Base-by-base conservation (phyloP, 2,888 invertebrate genomes). In the Caenorhabditis sulstoni region DNA sequence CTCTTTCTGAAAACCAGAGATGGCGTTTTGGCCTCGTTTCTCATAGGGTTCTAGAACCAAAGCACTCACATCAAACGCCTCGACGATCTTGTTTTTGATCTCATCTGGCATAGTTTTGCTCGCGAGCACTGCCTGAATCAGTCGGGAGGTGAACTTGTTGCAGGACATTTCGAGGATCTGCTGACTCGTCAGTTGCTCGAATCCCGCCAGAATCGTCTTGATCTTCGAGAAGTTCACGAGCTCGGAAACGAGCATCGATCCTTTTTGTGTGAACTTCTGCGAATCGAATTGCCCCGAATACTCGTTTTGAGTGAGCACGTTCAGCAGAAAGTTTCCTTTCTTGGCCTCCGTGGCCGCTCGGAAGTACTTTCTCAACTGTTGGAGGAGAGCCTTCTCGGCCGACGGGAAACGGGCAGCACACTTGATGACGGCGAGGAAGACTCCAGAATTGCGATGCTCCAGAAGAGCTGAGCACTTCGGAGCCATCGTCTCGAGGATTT, bases 241-340 rank as follows among this genome's bases (percentile, higher is more conserved):
- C 35, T 68, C 76, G 20, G 65, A 62, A 4, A 81, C 45, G 44
- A 84, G 61, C 29, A 76, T 35, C 29, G 66, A 45, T 44, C 84
- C 84, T 76, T 79, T 76, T 9, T 66, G 57, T 22, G 77, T 64
- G 35, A 59, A 76, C 61, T 73, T 73, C 7, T 76, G 47, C 1
- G 70, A 14, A 22, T 82, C 79, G 12, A 78, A 67, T 35, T 37
- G 12, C 18, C 81, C 81, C 37, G 82, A 71, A 20, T 67, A 81
- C 8, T 12, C 35, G 53, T 86, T 86, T 47, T 75, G 53, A 12
- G 86, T 81, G n/a, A 86, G 55, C 16, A 81, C 66, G 55, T 86
- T 86, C 41, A 80, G 52, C 16, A 85, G 49, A 22, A 85, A 84
- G 16, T 81, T 41, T 4, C 53, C 58, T 62, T 83, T 83, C 12